Base-by-base conservation (phyloP, 2,113 vertebrate genomes). In the Verasper variegatus region DNA sequence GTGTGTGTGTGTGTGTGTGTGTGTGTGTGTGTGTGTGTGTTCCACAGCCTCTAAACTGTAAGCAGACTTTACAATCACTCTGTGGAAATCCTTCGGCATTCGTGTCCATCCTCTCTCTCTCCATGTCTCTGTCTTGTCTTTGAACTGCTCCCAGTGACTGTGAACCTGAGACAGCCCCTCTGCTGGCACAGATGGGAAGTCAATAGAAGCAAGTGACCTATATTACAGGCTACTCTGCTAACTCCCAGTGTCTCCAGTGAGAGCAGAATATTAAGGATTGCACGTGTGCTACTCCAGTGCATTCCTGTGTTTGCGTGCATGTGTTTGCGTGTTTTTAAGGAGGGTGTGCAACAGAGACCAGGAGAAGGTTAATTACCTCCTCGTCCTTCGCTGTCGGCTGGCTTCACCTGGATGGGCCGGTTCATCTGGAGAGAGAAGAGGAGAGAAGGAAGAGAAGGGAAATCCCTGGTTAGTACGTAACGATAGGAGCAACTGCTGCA, bases 381-480 rank as follows among this genome's bases (percentile, higher is more conserved):
- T 94, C 97, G 96, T 94, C 98, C 97, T 95, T 99, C 98, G 71
- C 98, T 99, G 96, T 99, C 97, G 35, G 97, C 98, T 26, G 98
- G 97, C 89, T 99, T 99, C 96, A 99, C 98, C 94, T 99, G 98
- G 95, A 99, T 99, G 81, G 98, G 97, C 81, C 97, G 96, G 88
- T 97, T 99, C 97, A 99, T 99, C 98, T 99, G 95, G 59, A 86
- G 73, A 31, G 31, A 31, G 27, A 27, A 27, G 27, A 27, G 27
- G 27, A 27, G 27, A 83, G 52, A 66, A 12, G 47, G 21, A 63
- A 68, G 40, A 88, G 51, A 89, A 66, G 77, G 78, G 80, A 89
- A 84, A 85, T 83, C 80, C 87, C 77, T 68, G 68, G 71, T 93
- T 93, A 93, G 88, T 67, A 42, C 20, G 13, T 63, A 75, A 64